Percentiles rank a stretch among this genome's conserved stretches.
phyloP scores from a whole-genome alignment of 1,140 invertebrate genomes.

The Pseudoatta argentina region DNA sequence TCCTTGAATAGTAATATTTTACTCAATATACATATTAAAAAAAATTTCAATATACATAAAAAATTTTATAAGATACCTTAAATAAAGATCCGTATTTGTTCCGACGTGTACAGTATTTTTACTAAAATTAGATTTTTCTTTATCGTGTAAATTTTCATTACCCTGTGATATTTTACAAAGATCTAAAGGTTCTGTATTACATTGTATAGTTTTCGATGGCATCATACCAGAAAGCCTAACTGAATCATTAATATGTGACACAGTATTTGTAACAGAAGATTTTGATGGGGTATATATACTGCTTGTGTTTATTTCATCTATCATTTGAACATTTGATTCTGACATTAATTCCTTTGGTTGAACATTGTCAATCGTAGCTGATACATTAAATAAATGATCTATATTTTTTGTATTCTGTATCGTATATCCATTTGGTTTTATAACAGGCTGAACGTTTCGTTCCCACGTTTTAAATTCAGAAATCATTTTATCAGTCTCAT shows the following conservation, averaged over 20 bases:
- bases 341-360: constrained; percentile 34
- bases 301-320: constrained; percentile 4
- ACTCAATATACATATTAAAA: background rate
- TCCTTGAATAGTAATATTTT: background rate
- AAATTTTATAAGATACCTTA: constrained; percentile 66
- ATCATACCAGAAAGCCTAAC: background rate
- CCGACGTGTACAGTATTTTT: constrained; percentile 55
- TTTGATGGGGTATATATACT: constrained; percentile 5
- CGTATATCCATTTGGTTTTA: constrained; percentile 25
- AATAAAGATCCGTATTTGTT: constrained; percentile 71
- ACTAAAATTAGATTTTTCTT: constrained; percentile 28
- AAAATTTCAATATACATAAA: background rate
- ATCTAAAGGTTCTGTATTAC: constrained; percentile 42
- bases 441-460: constrained; percentile 23
- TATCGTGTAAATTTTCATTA: constrained; percentile 49
- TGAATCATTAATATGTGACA: constrained; percentile 25
- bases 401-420: constrained; percentile 10
- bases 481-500: constrained; percentile 79
- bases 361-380: background rate
- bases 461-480: constrained; percentile 78
- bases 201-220: constrained; percentile 9
- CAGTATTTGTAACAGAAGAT: background rate
- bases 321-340: background rate
- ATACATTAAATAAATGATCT: constrained; percentile 30
- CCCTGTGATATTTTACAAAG: constrained; percentile 34